Evolutionary conservation across 1,140 invertebrate genomes (phyloP), one percentile per base, ranked within the genome.

Genomic region (Panagrolaimus sp.): DNA sequence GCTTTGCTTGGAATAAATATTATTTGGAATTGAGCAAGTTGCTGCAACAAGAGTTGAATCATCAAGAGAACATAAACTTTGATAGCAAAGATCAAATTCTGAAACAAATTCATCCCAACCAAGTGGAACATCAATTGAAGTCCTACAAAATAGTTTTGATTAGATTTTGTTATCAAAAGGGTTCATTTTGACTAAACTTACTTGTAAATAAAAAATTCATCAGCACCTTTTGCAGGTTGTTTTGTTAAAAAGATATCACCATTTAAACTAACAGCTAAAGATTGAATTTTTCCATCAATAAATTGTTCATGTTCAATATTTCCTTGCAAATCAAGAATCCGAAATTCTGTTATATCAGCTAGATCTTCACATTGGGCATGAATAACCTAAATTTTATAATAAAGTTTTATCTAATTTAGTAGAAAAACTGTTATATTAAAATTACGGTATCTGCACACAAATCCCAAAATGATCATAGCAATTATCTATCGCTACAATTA

Each of bases 181-280:
- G n/a, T n/a, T n/a, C n/a, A n/a, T n/a, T n/a, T n/a, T n/a, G n/a
- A n/a, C n/a, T n/a, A n/a, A n/a, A 7, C 32, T 38, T 38, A 38
- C 32, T 67, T 75, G 63, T 67, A 80, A 45, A 80, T 83, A n/a
- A 67, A 21, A 4, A 73, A 81, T 46, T 83, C 79, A 46, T 80
- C 71, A 24, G 43, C n/a, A 15, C 67, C 70, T 15, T 63, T n/a
- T 14, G 43, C 43, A 9, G 67, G 65, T 58, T 73, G 71, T 63
- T 78, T 83, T 14, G 71, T 76, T 64, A 83, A 68, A 65, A 73
- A 81, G 10, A 82, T 67, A 43, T 82, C 78, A 8, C 80, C 82
- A 8, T 43, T 45, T 24, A 26, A 24, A 38, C 7, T 38, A n/a
- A 83, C 70, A 15, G 70, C 75, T 46, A 82, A 62, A 48, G 74